phyloP scores from a whole-genome alignment of 2,113 vertebrate genomes.

The Parus major region DNA sequence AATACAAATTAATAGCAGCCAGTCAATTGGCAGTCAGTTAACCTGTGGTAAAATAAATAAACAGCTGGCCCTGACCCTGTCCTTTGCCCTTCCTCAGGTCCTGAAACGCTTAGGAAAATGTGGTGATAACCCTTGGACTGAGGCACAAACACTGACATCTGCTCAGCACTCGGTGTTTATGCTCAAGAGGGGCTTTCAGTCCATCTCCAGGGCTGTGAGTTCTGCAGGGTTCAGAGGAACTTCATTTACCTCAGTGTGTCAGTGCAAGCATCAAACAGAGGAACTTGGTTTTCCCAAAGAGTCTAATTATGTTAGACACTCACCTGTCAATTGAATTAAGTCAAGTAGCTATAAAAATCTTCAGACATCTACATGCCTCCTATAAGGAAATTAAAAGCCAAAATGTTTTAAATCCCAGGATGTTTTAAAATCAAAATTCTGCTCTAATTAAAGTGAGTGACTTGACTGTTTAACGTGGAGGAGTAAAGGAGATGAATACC shows the following conservation, averaged over 20 bases:
- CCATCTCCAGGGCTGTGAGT: not conserved
- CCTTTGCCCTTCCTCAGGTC: not conserved
- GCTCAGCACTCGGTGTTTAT: rapidly evolving
- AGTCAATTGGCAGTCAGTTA: not conserved
- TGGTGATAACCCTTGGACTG: not conserved
- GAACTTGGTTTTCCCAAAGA: not conserved
- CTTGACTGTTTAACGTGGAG: not conserved
- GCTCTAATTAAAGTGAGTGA: not conserved
- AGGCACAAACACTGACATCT: not conserved
- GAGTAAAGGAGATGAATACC: not conserved
- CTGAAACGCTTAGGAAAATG: rapidly evolving
- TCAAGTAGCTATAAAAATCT: not conserved
- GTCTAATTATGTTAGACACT: not conserved
- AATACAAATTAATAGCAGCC: not conserved
- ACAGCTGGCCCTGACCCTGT: not conserved
- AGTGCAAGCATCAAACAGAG: not conserved
- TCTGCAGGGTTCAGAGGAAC: not conserved
- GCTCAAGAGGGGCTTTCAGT: not conserved
- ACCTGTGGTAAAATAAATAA: not conserved
- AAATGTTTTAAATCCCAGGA: not conserved
- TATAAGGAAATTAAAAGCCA: not conserved
- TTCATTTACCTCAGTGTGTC: not conserved
- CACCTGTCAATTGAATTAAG: not conserved
- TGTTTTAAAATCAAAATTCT: conserved; percentile 8
- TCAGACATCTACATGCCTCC: not conserved